Base-by-base conservation (phyloP, 2,888 invertebrate species). In the Ochropleura plecta region DNA sequence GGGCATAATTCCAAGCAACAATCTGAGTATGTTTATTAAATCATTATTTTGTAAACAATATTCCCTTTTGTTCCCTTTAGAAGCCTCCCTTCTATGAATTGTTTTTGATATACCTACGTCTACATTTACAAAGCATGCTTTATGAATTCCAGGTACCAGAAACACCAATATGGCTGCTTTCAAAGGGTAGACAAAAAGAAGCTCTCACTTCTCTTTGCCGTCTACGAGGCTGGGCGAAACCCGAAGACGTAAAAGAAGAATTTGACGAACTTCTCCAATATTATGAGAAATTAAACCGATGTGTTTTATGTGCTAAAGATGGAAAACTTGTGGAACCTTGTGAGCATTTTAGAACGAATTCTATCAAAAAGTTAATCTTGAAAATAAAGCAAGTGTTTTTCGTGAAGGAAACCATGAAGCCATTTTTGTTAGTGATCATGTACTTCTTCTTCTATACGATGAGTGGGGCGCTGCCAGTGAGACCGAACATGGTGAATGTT, bases 161-260 rank as follows among this genome's bases (percentile, higher is more conserved):
- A 91, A 97, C 97, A 9, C 97, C 97, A 55, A 94, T 97, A 86
- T 97, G 97, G 97, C 90, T 97, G n/a, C 84, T 97, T 75, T 97
- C 97, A 0, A 97, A 97, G 82, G 97, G 97, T 10, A 93, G 97
- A 1, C 94, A 94, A 82, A 95, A 96, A 86, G 97, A 97, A 14
- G 97, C 97, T 0, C 85, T 96, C 14, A 92, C 89, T 49, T 96
- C 97, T 0, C 91, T 97, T n/a, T 96, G 97, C 80, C 96, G 96
- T 83, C 93, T 97, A 1, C 93, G 97, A 73, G 97, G 97, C 3
- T 97, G 97, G 97, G 94, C 95, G 0, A 80, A 95, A 9, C 96
- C 96, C 0, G 93, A 95, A 77, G 94, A 95, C n/a, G 97, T 97
- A 0, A 93, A 95, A 81, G 92, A 96, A 63, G 97, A 97, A 84